A percentile compares a stretch with the other conserved stretches of the same genome.
Conservation (phyloP, 2,797 vertebrate genomes). For the Karalla daura region DNA sequence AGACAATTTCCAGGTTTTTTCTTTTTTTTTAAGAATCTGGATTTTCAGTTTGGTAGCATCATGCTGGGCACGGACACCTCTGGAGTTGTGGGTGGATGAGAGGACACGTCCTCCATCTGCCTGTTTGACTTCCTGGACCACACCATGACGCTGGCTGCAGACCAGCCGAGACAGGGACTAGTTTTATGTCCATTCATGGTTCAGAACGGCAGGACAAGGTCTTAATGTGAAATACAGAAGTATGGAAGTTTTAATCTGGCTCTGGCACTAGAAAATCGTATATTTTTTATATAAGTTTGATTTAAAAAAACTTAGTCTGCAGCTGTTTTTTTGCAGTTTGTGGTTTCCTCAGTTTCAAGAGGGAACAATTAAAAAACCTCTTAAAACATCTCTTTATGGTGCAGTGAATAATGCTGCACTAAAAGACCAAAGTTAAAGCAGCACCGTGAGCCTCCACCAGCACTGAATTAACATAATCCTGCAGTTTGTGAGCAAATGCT, state of each 20-base stretch:
- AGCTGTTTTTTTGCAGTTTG: neutral
- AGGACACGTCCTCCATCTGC: slow-evolving; percentile 71
- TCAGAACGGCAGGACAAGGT: too few species aligned
- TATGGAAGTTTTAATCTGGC: too few species aligned
- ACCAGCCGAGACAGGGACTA: slow-evolving; percentile 25
- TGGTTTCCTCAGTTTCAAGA: neutral
- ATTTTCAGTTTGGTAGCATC: slow-evolving; percentile 34
- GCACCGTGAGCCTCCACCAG: too few species aligned
- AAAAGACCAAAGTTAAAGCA: neutral
- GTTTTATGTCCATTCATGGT: slow-evolving; percentile 4
- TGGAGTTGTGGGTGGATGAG: slow-evolving; percentile 42
- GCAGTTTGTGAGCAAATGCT: too few species aligned
- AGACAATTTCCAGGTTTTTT: slow-evolving; percentile 29
- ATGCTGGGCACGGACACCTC: slow-evolving; percentile 41
- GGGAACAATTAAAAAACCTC: neutral
- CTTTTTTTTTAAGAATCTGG: slow-evolving; percentile 35
- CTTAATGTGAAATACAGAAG: too few species aligned
- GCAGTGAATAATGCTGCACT: neutral
- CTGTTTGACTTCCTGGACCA: slow-evolving; percentile 26
- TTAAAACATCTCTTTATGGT: neutral
- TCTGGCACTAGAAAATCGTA: too few species aligned
- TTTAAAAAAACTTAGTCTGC: too few species aligned
- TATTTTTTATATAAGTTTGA: too few species aligned
- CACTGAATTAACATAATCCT: too few species aligned
- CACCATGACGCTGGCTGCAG: slow-evolving; percentile 42